Evolutionary conservation across 37 sponge, comb jelly and placozoan genomes (phyloP).

Genomic region (Theonella swinhoei): DNA sequence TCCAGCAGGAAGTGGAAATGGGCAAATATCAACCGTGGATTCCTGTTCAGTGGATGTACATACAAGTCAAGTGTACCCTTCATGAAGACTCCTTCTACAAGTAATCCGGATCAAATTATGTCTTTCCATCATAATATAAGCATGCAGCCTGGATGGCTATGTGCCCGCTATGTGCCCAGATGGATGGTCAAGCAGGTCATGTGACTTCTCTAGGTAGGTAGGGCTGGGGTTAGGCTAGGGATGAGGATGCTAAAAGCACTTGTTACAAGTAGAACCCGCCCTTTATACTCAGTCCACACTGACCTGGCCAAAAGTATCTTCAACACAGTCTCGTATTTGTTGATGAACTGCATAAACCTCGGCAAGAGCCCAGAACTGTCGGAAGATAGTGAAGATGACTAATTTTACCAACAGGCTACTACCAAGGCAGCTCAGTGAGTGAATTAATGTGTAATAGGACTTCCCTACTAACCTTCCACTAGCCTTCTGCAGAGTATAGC

Average conservation of each 20-base stretch:
- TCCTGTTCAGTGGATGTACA: slow-evolving; percentile 33
- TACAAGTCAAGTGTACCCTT: too few relatives aligned
- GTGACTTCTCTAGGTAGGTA: too few relatives aligned
- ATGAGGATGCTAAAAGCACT: not conserved
- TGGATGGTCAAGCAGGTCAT: too few relatives aligned
- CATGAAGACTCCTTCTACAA: too few relatives aligned
- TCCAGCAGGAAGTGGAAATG: slow-evolving; percentile 92
- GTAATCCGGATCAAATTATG: too few relatives aligned
- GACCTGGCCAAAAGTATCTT: slow-evolving; percentile 80
- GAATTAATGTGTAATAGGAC: not conserved
- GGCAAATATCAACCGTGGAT: slow-evolving; percentile 83
- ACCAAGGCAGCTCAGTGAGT: not conserved
- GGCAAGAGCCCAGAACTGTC: slow-evolving; percentile 42
- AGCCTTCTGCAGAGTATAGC: slow-evolving; percentile 47
- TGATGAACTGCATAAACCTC: slow-evolving; percentile 54
- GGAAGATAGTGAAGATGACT: not conserved
- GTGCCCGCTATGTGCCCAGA: too few relatives aligned
- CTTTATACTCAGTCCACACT: not conserved
- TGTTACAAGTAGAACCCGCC: too few relatives aligned
- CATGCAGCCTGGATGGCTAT: too few relatives aligned
- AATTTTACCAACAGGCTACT: not conserved
- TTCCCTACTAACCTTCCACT: slow-evolving; percentile 29
- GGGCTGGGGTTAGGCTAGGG: not conserved
- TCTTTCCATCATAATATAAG: too few relatives aligned
- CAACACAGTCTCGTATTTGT: slow-evolving; percentile 73